Base-by-base conservation (phyloP, 2,888 invertebrate species). In the Dilophus febrilis region DNA sequence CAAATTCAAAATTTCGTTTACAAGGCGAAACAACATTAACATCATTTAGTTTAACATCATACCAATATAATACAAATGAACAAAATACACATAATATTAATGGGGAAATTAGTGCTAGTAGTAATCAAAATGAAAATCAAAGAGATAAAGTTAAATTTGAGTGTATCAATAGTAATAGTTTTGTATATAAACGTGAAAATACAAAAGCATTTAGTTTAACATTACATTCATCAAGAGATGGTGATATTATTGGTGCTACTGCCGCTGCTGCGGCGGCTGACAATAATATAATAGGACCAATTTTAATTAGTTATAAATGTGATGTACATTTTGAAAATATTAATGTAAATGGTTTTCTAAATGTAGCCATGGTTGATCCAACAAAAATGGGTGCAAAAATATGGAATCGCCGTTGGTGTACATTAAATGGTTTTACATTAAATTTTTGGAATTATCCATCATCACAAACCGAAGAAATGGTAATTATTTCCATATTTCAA, bases 331-430 rank as follows among this genome's bases (percentile, higher is more conserved):
- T 43, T 10, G 17, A 19, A 26, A 57, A 56, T 41, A 39, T 33
- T 1, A 42, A 41, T 1, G 47, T 60, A 32, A 49, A 55, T 2
- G 71, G 72, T 2, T 71, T 70, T 48, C 48, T 72, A 2, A 68
- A 66, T 33, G 56, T 70, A 12, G 66, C 68, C 12, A 59, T 60
- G 37, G n/a, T n/a, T n/a, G 55, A 61, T 14, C 47, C 49, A n/a
- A 22, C 22, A 22, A 19, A 45, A 3, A 57, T 56, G 5, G 55
- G 57, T 3, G 50, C 53, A 1, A 56, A 64, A 16, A 54, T 55
- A 40, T 72, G 72, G 72, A 70, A 70, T 50, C 59, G 67, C 1
- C 58, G 65, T 39, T 72, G 70, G 70, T 71, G 70, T 48, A 58
- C 59, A 5, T 50, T 72, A 7, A 54, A 61, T 18, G 65, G 64